Base-by-base conservation (phyloP, 2,113 vertebrate species). In the Apodemus sylvaticus region DNA sequence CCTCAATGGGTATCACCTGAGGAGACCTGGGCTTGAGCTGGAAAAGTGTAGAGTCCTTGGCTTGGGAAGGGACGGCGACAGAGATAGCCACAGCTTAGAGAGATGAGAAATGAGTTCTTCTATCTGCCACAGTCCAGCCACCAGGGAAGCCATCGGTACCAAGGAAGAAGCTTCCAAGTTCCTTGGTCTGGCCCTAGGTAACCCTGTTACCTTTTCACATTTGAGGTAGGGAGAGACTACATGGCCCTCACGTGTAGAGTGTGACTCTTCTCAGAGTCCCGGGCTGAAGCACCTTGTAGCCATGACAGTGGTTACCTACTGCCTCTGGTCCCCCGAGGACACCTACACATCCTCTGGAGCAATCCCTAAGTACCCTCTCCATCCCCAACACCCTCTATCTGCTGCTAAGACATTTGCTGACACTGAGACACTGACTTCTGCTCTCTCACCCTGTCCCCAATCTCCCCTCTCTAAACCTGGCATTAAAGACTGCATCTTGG, bases 11-110 rank as follows among this genome's bases (percentile, higher is more conserved):
- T 97, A 99, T 98, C 98, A 99, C 98, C 78, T 99, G 98, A 97
- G 99, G 98, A 97, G 99, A 98, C 98, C 97, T 98, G 90, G 98
- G 98, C 98, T 99, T 99, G 86, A 99, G 98, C 98, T 98, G 98
- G 99, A 99, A 98, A 98, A 99, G 99, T 97, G 98, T 99, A 98
- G 99, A 99, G 97, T 98, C 98, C 98, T 98, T 98, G 98, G 99
- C 98, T 7, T 86, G 96, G 87, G 62, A 58, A 5, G 83, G 93
- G 96, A 34, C 64, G 31, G 89, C 3, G 0, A 86, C 11, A 6
- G 90, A 77, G 45, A 58, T 53, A 87, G 90, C 90, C 97, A 98
- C 98, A 62, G 99, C 99, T 99, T 99, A 79, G 97, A 96, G 98
- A 98, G 97, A 98, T 45, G 89, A 98, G 92, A 98, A 95, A 98